Evolutionary conservation across 2,113 vertebrate species (phyloP).

Genomic region (Cochlearius cochlearius): DNA sequence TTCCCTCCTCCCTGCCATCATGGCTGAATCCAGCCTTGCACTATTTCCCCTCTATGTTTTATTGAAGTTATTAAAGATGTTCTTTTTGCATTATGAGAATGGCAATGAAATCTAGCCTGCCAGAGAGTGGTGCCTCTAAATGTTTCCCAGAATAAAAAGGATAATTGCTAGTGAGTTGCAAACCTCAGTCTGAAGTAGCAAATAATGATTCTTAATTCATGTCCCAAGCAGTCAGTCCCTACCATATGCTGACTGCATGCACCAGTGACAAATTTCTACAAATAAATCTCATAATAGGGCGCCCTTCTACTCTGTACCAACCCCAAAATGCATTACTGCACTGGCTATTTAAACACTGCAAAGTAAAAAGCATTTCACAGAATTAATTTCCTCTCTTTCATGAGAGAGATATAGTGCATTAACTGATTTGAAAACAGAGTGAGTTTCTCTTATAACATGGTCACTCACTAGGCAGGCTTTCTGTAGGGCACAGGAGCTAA

Average conservation of each 20-base stretch:
- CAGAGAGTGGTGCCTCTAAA: not conserved
- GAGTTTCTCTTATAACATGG: not conserved
- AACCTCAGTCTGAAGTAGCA: not conserved
- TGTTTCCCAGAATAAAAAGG: not conserved
- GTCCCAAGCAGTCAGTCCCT: not conserved
- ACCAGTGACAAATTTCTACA: not conserved
- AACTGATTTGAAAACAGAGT: not conserved
- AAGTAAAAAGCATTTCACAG: constrained; percentile 11
- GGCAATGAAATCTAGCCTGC: not conserved
- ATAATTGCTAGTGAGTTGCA: not conserved
- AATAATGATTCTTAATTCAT: not conserved
- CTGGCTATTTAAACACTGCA: not conserved
- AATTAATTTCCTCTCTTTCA: constrained; percentile 32
- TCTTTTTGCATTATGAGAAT: not conserved
- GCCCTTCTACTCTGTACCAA: not conserved
- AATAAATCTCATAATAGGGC: not conserved
- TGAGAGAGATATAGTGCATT: not conserved
- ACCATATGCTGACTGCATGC: not conserved
- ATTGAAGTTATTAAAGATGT: not conserved
- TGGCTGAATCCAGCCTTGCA: not conserved
- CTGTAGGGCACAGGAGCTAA: not conserved
- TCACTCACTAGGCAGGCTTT: constrained; percentile 3
- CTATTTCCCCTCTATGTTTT: not conserved
- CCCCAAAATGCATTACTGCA: not conserved
- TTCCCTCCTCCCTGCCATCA: not conserved